phyloP scores from a whole-genome alignment of 2,113 vertebrate species.

The Lipophrys pholis region DNA sequence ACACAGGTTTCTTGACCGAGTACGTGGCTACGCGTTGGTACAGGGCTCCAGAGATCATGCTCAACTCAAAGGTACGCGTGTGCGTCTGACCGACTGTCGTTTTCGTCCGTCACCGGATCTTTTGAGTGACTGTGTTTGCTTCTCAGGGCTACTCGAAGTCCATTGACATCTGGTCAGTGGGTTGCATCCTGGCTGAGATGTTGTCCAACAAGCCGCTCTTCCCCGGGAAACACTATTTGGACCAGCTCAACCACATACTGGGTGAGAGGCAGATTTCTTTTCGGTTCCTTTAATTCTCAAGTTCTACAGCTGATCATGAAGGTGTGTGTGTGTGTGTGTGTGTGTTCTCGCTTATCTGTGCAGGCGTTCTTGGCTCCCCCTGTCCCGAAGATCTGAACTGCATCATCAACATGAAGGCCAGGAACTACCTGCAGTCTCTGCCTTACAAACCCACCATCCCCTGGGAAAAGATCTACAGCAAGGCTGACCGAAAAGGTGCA shows the following conservation, averaged over 20 bases:
- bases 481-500: slow-evolving; percentile 87
- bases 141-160: slow-evolving; percentile 91
- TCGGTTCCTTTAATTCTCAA: neutral
- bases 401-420: slow-evolving; percentile 92
- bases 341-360: slow-evolving; percentile 5
- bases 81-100: neutral
- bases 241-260: slow-evolving; percentile 93
- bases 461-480: slow-evolving; percentile 87
- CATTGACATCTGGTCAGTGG: slow-evolving; percentile 94
- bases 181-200: slow-evolving; percentile 94
- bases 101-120: neutral
- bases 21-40: slow-evolving; percentile 95
- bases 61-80: slow-evolving; percentile 88
- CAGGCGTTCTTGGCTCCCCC: slow-evolving; percentile 89
- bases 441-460: slow-evolving; percentile 88
- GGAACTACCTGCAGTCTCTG: slow-evolving; percentile 90
- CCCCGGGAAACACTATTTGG: slow-evolving; percentile 93
- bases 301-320: no score
- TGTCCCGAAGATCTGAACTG: slow-evolving; percentile 90
- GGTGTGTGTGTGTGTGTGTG: no score
- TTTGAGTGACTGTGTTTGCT: neutral
- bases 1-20: slow-evolving; percentile 92
- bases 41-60: slow-evolving; percentile 94
- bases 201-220: slow-evolving; percentile 91
- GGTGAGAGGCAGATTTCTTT: slow-evolving; percentile 67